Evolutionary conservation across 2,888 invertebrate genomes (phyloP).

Genomic region (Polyommatus icarus): DNA sequence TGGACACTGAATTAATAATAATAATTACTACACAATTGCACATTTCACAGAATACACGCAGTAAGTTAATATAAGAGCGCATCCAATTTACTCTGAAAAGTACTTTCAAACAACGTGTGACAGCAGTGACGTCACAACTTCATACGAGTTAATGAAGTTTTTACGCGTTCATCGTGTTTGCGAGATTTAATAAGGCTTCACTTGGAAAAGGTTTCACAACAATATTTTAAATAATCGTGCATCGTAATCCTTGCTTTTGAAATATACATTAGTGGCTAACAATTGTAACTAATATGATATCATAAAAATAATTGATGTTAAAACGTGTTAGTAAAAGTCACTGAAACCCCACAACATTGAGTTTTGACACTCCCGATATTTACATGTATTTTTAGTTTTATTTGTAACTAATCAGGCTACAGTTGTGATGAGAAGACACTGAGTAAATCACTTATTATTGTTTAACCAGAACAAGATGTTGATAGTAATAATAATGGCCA

Average conservation of each 20-base stretch:
- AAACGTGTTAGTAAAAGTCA: no score
- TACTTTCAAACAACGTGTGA: slow-evolving; percentile 17
- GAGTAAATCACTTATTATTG: no score
- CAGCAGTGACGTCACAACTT: slow-evolving; percentile 12
- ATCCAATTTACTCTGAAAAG: slow-evolving; percentile 15
- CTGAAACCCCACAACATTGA: no score
- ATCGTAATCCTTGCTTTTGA: neutral
- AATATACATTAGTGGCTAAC: neutral
- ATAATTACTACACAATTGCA: neutral
- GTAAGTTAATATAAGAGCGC: slow-evolving; percentile 11
- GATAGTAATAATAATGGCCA: neutral
- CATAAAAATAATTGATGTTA: no score
- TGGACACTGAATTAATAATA: neutral
- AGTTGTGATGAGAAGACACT: no score
- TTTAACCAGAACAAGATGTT: neutral
- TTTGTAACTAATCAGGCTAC: no score
- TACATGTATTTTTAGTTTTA: no score
- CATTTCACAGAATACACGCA: neutral
- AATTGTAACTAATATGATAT: no score
- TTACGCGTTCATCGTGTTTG: neutral
- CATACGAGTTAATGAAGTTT: neutral
- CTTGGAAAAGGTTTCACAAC: neutral
- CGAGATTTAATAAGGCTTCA: neutral
- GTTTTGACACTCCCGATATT: no score
- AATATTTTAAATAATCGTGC: neutral